Base-by-base conservation (phyloP, 2,888 invertebrate genomes). In the Stenolophus ochropezus region DNA sequence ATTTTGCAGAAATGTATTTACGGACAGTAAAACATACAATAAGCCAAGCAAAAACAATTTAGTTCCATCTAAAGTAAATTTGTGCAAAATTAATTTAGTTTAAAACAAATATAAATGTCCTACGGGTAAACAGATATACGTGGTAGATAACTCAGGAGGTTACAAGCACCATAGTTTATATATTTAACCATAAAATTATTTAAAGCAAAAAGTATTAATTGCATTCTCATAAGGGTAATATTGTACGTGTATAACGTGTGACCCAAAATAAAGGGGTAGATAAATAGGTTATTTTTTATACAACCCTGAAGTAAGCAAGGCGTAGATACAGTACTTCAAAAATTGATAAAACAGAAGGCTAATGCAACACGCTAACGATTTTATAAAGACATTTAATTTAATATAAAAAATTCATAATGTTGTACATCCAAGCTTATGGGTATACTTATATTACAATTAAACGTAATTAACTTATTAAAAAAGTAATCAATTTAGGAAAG, bases 281-380 rank as follows among this genome's bases (percentile, higher is more conserved):
- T 69, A 33, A 69, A 33, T 33, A 69, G 69, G 69, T 27, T 33
- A 69, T 6, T 16, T 69, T 33, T 69, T 33, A 69, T 11, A 3
- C 8, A 58, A 58, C 33, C 14, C 42, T n/a, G 69, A 6, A 33
- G 42, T 18, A 33, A 42, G 69, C 42, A 69, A 0, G n/a, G n/a
- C n/a, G 2, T 69, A 16, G 27, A 18, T 69, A 33, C 69, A 61
- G 61, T 23, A 61, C 21, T 61, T 61, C 21, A 61, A n/a, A n/a
- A n/a, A n/a, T n/a, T n/a, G 61, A 61, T 61, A 69, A 69, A 33
- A 69, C 14, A 33, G 18, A 69, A 69, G 33, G 69, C 20, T 69
- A 69, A 3, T 69, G 4, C 2, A 69, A 11, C 69, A 69, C 33
- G 69, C 69, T 33, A 69, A 69, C 69, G 69, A 69, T 27, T 61